A percentile compares a stretch with the other conserved stretches of the same genome.
These are phyloP conservation scores for Osmerus eperlanus DNA, from an alignment of 2,113 vertebrate species.

Conservation along the genomic window DNA sequence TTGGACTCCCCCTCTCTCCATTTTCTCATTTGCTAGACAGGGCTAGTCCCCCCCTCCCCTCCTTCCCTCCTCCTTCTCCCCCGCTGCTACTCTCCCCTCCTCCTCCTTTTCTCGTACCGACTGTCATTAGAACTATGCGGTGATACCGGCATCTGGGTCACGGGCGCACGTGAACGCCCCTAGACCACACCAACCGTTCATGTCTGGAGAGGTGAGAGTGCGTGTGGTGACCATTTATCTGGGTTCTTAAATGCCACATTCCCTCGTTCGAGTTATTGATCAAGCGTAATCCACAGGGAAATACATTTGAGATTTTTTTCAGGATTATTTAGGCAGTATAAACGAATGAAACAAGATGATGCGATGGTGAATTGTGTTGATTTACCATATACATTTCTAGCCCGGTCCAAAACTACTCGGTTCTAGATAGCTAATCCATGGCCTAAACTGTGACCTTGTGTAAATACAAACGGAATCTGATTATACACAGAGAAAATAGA, in stretches of 20 bases:
- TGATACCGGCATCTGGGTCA: conserved; percentile 27
- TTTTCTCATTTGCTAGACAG: conserved; percentile 67
- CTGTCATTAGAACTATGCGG: conserved; percentile 28
- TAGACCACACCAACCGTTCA: conserved; percentile 6
- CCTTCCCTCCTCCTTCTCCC: conserved; percentile 4
- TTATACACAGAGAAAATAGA: too few species aligned
- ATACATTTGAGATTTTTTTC: too few species aligned
- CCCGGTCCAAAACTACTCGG: too few species aligned
- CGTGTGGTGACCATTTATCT: not conserved
- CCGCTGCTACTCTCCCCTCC: conserved; percentile 5
- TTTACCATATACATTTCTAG: too few species aligned
- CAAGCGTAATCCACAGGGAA: too few species aligned
- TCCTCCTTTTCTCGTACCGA: not conserved
- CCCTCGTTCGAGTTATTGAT: not conserved
- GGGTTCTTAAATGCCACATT: conserved; percentile 1
- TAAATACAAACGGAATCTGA: too few species aligned
- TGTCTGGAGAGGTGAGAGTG: not conserved
- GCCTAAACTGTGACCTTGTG: too few species aligned
- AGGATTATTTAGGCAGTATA: too few species aligned
- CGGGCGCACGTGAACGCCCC: conserved; percentile 7
- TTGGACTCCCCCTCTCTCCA: conserved; percentile 63
- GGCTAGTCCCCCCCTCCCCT: conserved; percentile 18
- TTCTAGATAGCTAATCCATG: too few species aligned
- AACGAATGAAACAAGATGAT: too few species aligned
- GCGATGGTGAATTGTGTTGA: too few species aligned